Evolutionary conservation across 1,140 invertebrate species (phyloP).

Genomic region (Drosophila paulistorum): DNA sequence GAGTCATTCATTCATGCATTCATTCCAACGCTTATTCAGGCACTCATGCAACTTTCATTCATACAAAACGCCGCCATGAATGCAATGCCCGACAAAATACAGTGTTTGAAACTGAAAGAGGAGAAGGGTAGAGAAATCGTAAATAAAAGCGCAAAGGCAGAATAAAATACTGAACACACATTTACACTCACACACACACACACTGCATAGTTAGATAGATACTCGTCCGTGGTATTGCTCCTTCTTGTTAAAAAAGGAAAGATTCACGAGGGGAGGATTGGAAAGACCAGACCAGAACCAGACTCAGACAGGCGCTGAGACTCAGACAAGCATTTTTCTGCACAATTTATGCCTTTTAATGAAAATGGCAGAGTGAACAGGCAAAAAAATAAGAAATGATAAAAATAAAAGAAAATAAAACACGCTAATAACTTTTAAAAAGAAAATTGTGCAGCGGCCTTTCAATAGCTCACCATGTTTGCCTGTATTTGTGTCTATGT

Average conservation of each 20-base stretch:
- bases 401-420: slow-evolving; percentile 38
- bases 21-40: slow-evolving; percentile 64
- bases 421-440: slow-evolving; percentile 80
- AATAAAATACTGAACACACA: slow-evolving; percentile 58
- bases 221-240: slow-evolving; percentile 9
- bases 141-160: slow-evolving; percentile 79
- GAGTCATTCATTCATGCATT: slow-evolving; percentile 65
- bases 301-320: slow-evolving; percentile 38
- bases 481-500: not conserved
- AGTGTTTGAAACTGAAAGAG: slow-evolving; percentile 4
- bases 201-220: slow-evolving; percentile 39
- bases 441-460: slow-evolving; percentile 65
- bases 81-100: slow-evolving; percentile 48
- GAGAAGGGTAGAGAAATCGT: slow-evolving; percentile 54
- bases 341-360: slow-evolving; percentile 81
- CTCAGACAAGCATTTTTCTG: slow-evolving; percentile 71
- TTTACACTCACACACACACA: slow-evolving; percentile 20
- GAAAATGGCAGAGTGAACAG: slow-evolving; percentile 53
- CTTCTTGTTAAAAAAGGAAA: not conserved
- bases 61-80: slow-evolving; percentile 62
- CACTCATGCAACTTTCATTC: slow-evolving; percentile 79
- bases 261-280: not conserved
- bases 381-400: not conserved
- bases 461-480: slow-evolving; percentile 18
- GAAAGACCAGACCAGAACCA: slow-evolving; percentile 33